Percentiles rank a stretch among this genome's conserved stretches.
Evolutionary conservation across 2,797 vertebrate genomes (phyloP).

Genomic region (Orientallactaga sibirica): DNA sequence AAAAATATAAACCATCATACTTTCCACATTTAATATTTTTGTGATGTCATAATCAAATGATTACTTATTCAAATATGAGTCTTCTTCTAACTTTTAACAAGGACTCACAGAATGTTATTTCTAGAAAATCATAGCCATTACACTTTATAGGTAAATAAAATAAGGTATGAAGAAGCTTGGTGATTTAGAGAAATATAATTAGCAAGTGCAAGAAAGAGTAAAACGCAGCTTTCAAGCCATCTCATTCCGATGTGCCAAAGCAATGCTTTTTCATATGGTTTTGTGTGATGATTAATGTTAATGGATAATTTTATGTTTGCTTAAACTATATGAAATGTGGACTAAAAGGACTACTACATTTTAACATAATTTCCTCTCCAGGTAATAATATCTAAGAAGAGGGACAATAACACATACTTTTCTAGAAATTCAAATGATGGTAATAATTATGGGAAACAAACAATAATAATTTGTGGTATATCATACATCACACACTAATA

Average conservation of each 20-base stretch:
- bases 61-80: neutral
- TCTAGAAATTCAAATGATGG: neutral
- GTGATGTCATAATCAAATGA: neutral
- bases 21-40: neutral
- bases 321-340: neutral
- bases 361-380: slow-evolving; percentile 9
- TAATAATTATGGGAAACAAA: neutral
- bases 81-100: neutral
- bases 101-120: neutral
- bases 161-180: neutral
- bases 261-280: neutral
- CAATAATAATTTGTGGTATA: neutral
- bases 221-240: neutral
- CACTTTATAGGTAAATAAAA: neutral
- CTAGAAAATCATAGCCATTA: neutral
- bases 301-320: neutral
- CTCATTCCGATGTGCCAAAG: neutral
- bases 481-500: neutral
- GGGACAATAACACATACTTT: neutral
- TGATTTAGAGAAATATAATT: neutral
- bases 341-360: slow-evolving; percentile 5
- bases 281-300: neutral
- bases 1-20: neutral
- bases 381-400: neutral
- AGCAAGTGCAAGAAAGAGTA: neutral